phyloP scores from a whole-genome alignment of 2,888 invertebrate species.

The Cremastinae sp. region DNA sequence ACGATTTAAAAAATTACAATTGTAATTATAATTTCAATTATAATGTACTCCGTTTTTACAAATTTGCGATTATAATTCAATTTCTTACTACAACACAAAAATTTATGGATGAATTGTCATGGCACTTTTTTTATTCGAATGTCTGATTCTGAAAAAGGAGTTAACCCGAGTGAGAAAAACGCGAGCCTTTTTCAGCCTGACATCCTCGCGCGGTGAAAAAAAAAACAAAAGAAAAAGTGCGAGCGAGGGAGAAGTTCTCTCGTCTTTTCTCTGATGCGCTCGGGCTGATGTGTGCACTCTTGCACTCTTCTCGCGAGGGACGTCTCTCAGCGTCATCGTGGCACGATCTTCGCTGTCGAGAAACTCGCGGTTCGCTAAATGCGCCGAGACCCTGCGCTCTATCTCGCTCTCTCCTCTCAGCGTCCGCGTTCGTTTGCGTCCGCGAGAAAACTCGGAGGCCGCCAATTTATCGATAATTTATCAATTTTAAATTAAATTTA shows the following conservation, averaged over 20 bases:
- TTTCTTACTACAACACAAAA: too few relatives aligned
- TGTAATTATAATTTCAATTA: too few relatives aligned
- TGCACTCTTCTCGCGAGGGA: conserved; percentile 37
- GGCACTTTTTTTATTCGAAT: too few relatives aligned
- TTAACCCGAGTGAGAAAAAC: too few relatives aligned
- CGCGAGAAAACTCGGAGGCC: conserved; percentile 55
- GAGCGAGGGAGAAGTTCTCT: conserved; percentile 25
- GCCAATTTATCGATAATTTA: conserved; percentile 65
- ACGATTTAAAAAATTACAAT: too few relatives aligned
- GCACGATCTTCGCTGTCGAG: conserved; percentile 69
- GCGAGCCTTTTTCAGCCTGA: too few relatives aligned
- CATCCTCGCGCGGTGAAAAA: too few relatives aligned
- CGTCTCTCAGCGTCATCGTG: conserved; percentile 70
- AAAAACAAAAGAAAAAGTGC: background rate
- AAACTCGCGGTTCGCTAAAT: conserved; percentile 45
- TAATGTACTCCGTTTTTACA: too few relatives aligned
- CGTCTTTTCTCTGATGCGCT: conserved; percentile 32
- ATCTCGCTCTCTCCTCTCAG: background rate
- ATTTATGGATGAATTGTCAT: too few relatives aligned
- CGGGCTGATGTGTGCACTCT: conserved; percentile 38
- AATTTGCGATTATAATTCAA: too few relatives aligned
- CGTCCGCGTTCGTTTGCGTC: conserved; percentile 7
- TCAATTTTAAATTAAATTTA: conserved; percentile 7
- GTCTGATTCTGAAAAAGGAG: too few relatives aligned
- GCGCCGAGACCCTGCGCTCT: conserved; percentile 34